Evolutionary conservation across 2,113 vertebrate species (phyloP).

Genomic region (Toxostoma redivivum): DNA sequence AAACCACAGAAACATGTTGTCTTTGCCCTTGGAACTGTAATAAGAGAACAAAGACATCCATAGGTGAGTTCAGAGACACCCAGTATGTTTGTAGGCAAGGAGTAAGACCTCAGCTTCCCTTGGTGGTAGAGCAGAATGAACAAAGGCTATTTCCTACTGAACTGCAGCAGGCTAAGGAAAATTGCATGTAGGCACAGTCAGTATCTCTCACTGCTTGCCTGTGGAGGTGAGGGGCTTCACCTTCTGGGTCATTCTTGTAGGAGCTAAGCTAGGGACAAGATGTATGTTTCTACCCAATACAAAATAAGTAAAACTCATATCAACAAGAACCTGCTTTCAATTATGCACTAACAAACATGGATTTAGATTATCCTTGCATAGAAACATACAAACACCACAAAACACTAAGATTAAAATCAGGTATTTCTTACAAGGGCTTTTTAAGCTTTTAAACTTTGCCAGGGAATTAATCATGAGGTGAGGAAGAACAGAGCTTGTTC

Average conservation of each 20-base stretch:
- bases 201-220: accelerated
- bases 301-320: background rate
- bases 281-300: background rate
- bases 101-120: background rate
- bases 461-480: background rate
- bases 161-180: background rate
- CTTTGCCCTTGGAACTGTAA: background rate
- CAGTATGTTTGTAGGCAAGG: background rate
- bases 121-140: background rate
- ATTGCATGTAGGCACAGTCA: background rate
- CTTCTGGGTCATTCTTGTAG: background rate
- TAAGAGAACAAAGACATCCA: background rate
- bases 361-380: background rate
- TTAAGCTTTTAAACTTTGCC: background rate
- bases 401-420: background rate
- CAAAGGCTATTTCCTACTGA: background rate
- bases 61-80: background rate
- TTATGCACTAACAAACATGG: background rate
- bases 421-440: background rate
- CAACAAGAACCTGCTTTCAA: background rate
- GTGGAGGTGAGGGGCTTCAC: background rate
- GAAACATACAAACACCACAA: background rate
- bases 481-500: background rate
- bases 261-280: background rate
- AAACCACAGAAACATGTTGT: background rate